Percentiles rank a stretch among this genome's conserved stretches.
Evolutionary conservation across 2,888 invertebrate species (phyloP).

Genomic region (Galerucella nymphaeae): DNA sequence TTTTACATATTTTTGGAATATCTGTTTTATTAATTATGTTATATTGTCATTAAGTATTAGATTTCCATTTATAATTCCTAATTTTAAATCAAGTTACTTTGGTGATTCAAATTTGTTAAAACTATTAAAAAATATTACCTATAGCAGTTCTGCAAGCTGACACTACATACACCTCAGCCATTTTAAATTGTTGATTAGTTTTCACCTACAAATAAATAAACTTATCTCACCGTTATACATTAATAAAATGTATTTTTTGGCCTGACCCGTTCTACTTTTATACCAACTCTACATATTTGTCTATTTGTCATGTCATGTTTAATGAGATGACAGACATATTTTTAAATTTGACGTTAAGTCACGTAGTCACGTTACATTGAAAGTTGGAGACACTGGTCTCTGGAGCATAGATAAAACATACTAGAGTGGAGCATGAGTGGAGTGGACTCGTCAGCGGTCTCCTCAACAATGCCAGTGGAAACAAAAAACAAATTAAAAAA

Average conservation of each 20-base stretch:
- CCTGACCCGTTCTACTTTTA: not conserved
- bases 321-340: not conserved
- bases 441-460: too few species aligned
- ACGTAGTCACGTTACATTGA: not conserved
- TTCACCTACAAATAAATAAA: not conserved
- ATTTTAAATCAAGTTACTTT: not conserved
- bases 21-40: too few species aligned
- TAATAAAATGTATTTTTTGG: not conserved
- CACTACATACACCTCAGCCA: slow-evolving; percentile 73
- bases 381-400: too few species aligned
- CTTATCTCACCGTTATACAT: slow-evolving; percentile 4
- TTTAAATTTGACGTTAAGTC: not conserved
- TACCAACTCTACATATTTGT: not conserved
- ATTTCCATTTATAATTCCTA: not conserved
- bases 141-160: slow-evolving; percentile 88
- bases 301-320: not conserved
- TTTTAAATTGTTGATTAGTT: slow-evolving; percentile 31
- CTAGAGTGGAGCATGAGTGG: too few species aligned
- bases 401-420: too few species aligned
- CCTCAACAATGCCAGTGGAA: too few species aligned
- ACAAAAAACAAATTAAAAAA: too few species aligned
- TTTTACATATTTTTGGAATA: too few species aligned
- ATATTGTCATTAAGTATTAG: not conserved
- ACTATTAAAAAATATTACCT: slow-evolving; percentile 67
- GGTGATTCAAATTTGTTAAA: not conserved